These are phyloP conservation scores for Xiphorhynchus elegans DNA, from an alignment of 2,113 vertebrate genomes.

Conservation along the genomic window DNA sequence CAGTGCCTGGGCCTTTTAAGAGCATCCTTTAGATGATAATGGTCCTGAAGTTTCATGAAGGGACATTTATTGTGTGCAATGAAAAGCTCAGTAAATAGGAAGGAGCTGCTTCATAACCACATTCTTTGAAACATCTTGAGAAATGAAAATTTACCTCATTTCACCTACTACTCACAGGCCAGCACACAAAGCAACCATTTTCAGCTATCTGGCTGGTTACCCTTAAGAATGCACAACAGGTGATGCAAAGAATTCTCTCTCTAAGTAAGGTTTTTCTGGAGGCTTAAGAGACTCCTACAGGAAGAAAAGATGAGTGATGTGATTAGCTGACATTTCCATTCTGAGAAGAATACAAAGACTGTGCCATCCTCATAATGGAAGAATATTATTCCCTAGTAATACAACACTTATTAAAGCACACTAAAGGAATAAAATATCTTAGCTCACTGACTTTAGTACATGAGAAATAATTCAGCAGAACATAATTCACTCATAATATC, in stretches of 20 bases:
- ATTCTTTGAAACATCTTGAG: not conserved
- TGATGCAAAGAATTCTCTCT: not conserved
- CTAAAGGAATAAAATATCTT: not conserved
- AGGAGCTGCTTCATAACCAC: not conserved
- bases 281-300: not conserved
- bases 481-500: not conserved
- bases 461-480: not conserved
- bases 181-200: not conserved
- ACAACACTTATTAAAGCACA: not conserved
- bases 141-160: not conserved
- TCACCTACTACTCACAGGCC: not conserved
- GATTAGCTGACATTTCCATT: not conserved
- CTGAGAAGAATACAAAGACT: not conserved
- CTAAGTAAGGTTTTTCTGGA: not conserved
- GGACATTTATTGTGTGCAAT: not conserved
- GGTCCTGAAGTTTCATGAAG: not conserved
- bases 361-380: not conserved
- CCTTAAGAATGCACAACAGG: not conserved
- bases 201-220: not conserved
- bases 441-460: not conserved
- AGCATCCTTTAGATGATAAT: not conserved
- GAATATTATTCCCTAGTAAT: not conserved
- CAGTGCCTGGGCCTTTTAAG: not conserved
- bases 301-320: not conserved
- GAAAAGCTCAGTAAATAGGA: not conserved